phyloP scores from a whole-genome alignment of 92 coral and sea anemone genomes.

The Palythoa grandiflora region DNA sequence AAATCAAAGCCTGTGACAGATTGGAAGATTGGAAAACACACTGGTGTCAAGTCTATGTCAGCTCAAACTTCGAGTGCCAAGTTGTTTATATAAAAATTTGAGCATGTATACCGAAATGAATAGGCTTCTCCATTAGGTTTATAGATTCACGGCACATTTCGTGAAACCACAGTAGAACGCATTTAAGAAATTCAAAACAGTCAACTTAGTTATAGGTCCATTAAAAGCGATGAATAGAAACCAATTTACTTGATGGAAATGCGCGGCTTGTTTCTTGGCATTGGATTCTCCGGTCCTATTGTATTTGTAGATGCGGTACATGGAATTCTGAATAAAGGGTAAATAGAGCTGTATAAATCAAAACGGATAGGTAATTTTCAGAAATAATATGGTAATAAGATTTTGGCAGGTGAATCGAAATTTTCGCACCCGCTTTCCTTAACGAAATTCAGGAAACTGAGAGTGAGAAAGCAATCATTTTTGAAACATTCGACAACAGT shows the following conservation, averaged over 20 bases:
- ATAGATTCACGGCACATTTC: constrained; percentile 15
- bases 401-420: constrained; percentile 39
- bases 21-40: constrained; percentile 29
- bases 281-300: constrained; percentile 27
- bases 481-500: neutral
- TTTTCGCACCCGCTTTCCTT: constrained; percentile 42
- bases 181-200: constrained; percentile 10
- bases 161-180: constrained; percentile 37
- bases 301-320: constrained; percentile 51
- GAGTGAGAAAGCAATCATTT: neutral
- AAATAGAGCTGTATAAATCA: constrained; percentile 49
- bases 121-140: constrained; percentile 16
- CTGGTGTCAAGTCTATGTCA: constrained; percentile 33
- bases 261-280: constrained; percentile 26
- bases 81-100: constrained; percentile 45
- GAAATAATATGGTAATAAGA: constrained; percentile 42
- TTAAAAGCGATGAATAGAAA: constrained; percentile 43
- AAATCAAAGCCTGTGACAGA: constrained; percentile 28
- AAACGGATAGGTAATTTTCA: constrained; percentile 26
- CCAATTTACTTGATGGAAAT: constrained; percentile 44
- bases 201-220: constrained; percentile 25
- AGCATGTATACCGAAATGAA: constrained; percentile 31
- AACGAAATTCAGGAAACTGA: constrained; percentile 27
- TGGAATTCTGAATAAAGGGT: constrained; percentile 38
- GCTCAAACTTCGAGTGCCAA: constrained; percentile 46